Conservation (phyloP, 2,888 invertebrate genomes). For the Taphrorychus bicolor region DNA sequence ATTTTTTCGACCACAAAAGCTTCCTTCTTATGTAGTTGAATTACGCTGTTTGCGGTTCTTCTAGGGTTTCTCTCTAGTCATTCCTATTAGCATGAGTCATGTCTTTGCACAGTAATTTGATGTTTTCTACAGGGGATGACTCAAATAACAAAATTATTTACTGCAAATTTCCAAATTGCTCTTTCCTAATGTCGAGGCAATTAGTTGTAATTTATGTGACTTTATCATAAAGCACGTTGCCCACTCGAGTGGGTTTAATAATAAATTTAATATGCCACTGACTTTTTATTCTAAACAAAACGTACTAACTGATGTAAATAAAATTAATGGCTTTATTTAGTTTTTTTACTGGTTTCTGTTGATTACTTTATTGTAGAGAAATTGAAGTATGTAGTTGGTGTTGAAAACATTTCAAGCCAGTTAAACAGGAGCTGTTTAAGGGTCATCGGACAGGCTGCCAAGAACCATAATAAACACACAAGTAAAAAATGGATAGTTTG, state of each 20-base stretch:
- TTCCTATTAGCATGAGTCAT: no score
- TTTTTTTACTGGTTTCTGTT: not conserved
- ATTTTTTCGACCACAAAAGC: not conserved
- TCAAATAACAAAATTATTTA: no score
- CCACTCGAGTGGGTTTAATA: not conserved
- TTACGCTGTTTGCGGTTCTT: not conserved
- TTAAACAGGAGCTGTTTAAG: no score
- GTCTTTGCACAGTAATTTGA: no score
- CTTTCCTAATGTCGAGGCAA: not conserved
- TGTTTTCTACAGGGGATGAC: no score
- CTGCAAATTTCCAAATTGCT: not conserved
- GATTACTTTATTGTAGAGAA: not conserved
- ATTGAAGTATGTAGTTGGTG: no score
- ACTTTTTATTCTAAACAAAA: not conserved
- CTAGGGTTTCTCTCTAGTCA: not conserved
- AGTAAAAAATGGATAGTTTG: no score
- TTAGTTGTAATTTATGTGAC: not conserved
- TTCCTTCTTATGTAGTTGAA: not conserved
- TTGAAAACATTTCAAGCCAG: no score
- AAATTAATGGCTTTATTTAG: not conserved
- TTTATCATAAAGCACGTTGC: not conserved
- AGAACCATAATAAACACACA: no score
- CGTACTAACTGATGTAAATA: not conserved
- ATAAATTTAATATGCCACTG: not conserved
- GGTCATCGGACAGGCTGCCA: no score